phyloP scores from a whole-genome alignment of 2,113 vertebrate species.

The Ctenomys sociabilis region DNA sequence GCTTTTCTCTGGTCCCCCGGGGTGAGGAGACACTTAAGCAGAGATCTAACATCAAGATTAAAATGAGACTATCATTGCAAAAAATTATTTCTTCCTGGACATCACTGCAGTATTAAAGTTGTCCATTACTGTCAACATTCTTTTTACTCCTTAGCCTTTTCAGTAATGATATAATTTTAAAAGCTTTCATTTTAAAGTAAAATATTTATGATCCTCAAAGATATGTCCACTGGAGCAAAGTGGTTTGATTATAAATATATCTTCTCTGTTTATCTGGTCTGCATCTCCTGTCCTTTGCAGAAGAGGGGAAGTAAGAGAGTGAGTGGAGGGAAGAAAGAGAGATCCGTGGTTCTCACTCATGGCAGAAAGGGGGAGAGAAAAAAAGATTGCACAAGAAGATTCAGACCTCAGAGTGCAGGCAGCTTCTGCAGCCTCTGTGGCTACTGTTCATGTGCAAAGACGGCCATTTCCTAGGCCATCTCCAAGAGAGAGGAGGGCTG shows the following conservation, averaged over 20 bases:
- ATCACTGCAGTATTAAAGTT: conserved; percentile 75
- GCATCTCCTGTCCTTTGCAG: background rate
- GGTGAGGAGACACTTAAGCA: conserved; percentile 69
- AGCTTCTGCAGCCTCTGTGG: background rate
- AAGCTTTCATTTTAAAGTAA: conserved; percentile 74
- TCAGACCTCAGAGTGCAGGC: background rate
- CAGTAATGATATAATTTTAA: conserved; percentile 66
- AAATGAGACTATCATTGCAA: conserved; percentile 74
- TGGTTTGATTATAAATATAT: conserved; percentile 46
- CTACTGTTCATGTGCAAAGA: background rate
- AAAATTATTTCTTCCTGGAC: conserved; percentile 76
- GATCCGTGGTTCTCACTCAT: rapidly evolving
- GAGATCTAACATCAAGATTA: conserved; percentile 72
- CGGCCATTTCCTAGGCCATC: too few species aligned
- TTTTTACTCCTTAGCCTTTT: conserved; percentile 56
- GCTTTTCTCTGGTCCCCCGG: conserved; percentile 57
- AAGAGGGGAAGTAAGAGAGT: background rate
- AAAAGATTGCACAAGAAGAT: background rate
- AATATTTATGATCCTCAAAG: conserved; percentile 76
- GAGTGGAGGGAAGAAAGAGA: background rate
- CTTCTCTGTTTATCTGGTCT: conserved; percentile 50
- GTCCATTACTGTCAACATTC: conserved; percentile 72
- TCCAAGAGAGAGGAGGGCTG: background rate
- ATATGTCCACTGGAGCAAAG: conserved; percentile 33
- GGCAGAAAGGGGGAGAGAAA: background rate